These are phyloP conservation scores for Cavia aperea DNA, from an alignment of 2,113 vertebrate species.

Conservation along the genomic window DNA sequence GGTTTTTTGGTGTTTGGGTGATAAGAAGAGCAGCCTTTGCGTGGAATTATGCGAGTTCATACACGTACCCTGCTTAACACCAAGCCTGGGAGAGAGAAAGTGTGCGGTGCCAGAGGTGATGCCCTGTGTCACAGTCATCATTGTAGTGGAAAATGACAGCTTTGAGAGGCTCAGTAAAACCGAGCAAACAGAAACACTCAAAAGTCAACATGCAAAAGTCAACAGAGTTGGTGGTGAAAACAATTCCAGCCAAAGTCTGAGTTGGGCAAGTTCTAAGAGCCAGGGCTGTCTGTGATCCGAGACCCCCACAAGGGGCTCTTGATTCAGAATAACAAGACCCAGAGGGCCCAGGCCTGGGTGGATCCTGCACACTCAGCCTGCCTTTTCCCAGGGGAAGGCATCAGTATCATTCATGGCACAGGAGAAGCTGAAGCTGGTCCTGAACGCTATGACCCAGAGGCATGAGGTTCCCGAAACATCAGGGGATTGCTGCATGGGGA, in stretches of 20 bases:
- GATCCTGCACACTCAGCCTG: fast-evolving
- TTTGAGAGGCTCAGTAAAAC: neutral
- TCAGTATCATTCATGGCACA: neutral
- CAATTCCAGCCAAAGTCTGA: neutral
- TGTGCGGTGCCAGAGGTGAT: fast-evolving
- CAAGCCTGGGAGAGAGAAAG: fast-evolving
- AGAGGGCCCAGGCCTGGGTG: neutral
- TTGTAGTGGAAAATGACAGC: neutral
- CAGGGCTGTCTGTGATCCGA: neutral
- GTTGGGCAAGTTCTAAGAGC: slow-evolving; percentile 2
- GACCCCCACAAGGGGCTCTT: neutral
- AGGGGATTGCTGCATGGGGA: fast-evolving
- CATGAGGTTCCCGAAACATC: fast-evolving
- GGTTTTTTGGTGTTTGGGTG: neutral
- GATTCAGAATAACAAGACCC: neutral
- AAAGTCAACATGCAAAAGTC: slow-evolving; percentile 11
- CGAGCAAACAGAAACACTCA: slow-evolving; percentile 7
- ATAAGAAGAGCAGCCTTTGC: fast-evolving
- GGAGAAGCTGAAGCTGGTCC: too few relatives aligned
- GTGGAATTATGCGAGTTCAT: fast-evolving
- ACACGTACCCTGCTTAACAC: fast-evolving
- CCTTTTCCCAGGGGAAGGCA: neutral
- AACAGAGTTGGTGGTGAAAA: neutral
- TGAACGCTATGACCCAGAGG: fast-evolving
- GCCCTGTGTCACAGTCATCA: fast-evolving